A percentile compares a stretch with the other conserved stretches of the same genome.
phyloP scores from a whole-genome alignment of 1,140 invertebrate species.

The Harpegnathos saltator region DNA sequence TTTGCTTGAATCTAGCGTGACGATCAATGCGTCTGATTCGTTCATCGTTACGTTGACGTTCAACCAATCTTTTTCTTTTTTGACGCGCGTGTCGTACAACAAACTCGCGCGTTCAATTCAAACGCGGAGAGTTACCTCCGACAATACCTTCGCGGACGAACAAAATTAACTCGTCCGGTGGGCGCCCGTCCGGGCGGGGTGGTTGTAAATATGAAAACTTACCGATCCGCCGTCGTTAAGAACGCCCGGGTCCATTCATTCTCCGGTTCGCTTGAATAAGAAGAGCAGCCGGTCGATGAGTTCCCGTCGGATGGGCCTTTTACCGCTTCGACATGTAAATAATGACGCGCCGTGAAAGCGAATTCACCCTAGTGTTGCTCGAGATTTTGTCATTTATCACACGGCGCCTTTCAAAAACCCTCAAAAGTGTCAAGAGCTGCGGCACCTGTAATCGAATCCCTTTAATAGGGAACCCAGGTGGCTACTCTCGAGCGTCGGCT shows the following conservation, averaged over 20 bases:
- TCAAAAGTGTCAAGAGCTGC: slow-evolving; percentile 53
- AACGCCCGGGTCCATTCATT: slow-evolving; percentile 43
- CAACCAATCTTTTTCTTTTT: too few relatives aligned
- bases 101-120: too few relatives aligned
- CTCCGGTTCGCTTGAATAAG: slow-evolving; percentile 36
- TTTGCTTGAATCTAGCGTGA: too few relatives aligned
- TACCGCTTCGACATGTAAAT: slow-evolving; percentile 59
- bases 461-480: slow-evolving; percentile 53
- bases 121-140: background rate
- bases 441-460: slow-evolving; percentile 48
- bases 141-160: slow-evolving; percentile 1
- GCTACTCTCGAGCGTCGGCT: slow-evolving; percentile 45
- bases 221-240: slow-evolving; percentile 44
- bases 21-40: too few relatives aligned
- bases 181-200: background rate
- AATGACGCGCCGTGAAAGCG: slow-evolving; percentile 45
- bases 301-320: slow-evolving; percentile 30
- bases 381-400: slow-evolving; percentile 54
- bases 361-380: slow-evolving; percentile 28
- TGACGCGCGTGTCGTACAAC: too few relatives aligned
- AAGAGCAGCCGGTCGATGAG: slow-evolving; percentile 51
- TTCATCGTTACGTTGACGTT: too few relatives aligned
- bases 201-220: slow-evolving; percentile 58
- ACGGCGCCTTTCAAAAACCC: slow-evolving; percentile 44
- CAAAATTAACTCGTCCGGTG: slow-evolving; percentile 42